Evolutionary conservation across 2,888 invertebrate genomes (phyloP), one percentile per base, ranked within the genome.

Genomic region (Cinara cedri): DNA sequence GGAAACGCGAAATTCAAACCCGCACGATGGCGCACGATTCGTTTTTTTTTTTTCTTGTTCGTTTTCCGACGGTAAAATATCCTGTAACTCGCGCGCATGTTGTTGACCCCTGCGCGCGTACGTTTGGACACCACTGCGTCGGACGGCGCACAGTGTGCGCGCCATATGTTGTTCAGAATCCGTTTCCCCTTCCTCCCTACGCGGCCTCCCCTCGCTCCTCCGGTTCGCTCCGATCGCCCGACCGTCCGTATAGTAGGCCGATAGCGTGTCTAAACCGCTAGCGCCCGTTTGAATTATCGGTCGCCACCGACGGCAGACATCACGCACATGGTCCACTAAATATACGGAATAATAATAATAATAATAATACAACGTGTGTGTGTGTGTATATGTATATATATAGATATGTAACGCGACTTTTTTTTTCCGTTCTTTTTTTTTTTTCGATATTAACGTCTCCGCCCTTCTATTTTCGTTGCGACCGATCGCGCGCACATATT

Each of bases 91-190:
- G 66, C 66, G 16, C 62, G 44, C 51, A 42, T 78, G 78, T 78
- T 78, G 70, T 78, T 78, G 78, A 78, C 78, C 78, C 78, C 78
- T 62, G 60, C 24, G n/a, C 49, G 34, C 14, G 8, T 16, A 4
- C 16, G 68, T 78, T 78, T 78, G 68, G 57, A 14, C 34, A 78
- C 78, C 78, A 68, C 70, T 78, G 78, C 9, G 2, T 19, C 46
- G 10, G n/a, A n/a, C n/a, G n/a, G n/a, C n/a, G n/a, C n/a, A n/a
- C 34, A 34, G 34, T 42, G 21, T n/a, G 78, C 19, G 60, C 78
- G 70, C 78, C 78, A 78, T 78, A 78, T 78, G 78, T 78, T 78
- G 78, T 57, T 60, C 76, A 76, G 66, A 76, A 76, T 76, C 78
- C 70, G 78, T 70, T 68, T 57, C 60, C 78, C 63, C 34, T 14